phyloP scores from a whole-genome alignment of 2,888 invertebrate genomes.

The Lordiphosa andalusiaca region DNA sequence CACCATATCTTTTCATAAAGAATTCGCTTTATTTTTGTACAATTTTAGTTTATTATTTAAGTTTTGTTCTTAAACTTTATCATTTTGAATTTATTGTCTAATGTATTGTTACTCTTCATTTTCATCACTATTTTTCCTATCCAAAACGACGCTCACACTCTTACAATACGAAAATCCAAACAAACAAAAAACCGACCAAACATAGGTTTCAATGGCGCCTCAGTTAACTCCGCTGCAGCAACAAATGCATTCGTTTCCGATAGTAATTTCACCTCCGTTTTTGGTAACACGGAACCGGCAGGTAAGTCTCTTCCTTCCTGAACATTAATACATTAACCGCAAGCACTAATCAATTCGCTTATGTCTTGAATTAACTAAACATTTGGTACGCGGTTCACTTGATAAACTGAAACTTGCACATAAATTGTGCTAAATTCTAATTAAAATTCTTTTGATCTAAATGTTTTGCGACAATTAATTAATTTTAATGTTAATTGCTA shows the following conservation, averaged over 20 bases:
- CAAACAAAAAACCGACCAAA: constrained; percentile 22
- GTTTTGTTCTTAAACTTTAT: constrained; percentile 29
- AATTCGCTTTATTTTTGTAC: constrained; percentile 21
- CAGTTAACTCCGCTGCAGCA: constrained; percentile 78
- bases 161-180: constrained; percentile 26
- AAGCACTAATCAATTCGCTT: constrained; percentile 20
- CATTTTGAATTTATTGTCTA: constrained; percentile 65
- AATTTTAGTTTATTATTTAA: constrained; percentile 35
- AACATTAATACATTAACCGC: constrained; percentile 33
- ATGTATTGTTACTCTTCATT: constrained; percentile 71
- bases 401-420: no score
- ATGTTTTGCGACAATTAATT: no score
- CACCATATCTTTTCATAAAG: constrained; percentile 3
- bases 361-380: constrained; percentile 2
- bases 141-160: constrained; percentile 24
- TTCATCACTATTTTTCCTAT: constrained; percentile 68
- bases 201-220: constrained; percentile 81
- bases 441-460: no score
- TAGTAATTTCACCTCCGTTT: constrained; percentile 92
- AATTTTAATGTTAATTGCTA: no score
- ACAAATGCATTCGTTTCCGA: constrained; percentile 89
- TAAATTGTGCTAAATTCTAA: no score
- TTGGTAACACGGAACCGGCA: constrained; percentile 87
- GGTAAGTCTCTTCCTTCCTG: constrained; percentile 81
- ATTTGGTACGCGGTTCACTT: background rate